Conservation (phyloP, 2,888 invertebrate species). For the Chalcosyrphus nemorum region DNA sequence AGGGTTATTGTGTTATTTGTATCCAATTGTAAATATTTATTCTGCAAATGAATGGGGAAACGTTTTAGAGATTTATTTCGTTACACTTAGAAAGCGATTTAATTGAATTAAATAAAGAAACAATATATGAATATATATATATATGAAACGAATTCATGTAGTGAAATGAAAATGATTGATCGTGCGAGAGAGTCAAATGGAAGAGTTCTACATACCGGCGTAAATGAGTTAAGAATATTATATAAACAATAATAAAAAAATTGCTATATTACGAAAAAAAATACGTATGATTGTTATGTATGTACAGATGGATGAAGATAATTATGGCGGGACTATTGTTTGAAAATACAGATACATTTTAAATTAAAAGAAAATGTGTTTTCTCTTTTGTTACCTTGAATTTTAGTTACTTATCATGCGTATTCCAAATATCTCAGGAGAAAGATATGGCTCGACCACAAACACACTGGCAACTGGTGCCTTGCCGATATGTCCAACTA, state of each 20-base stretch:
- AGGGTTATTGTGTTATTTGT: constrained; percentile 44
- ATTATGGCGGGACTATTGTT: constrained; percentile 65
- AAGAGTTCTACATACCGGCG: constrained; percentile 30
- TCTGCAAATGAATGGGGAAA: constrained; percentile 19
- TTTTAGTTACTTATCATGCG: background rate
- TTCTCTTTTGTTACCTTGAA: background rate
- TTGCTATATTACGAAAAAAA: constrained; percentile 56
- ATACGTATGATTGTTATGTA: constrained; percentile 68
- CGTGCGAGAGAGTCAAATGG: constrained; percentile 4
- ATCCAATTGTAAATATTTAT: constrained; percentile 67
- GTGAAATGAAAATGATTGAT: background rate
- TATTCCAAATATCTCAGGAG: background rate
- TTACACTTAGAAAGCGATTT: constrained; percentile 22
- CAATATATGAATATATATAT: constrained; percentile 29
- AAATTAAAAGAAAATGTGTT: constrained; percentile 39
- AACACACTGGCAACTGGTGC: no score
- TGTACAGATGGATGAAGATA: constrained; percentile 61
- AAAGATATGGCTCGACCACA: no score
- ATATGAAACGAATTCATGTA: constrained; percentile 39
- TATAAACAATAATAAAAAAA: constrained; percentile 44
- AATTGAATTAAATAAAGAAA: constrained; percentile 23
- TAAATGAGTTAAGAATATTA: constrained; percentile 54
- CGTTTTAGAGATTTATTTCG: constrained; percentile 10
- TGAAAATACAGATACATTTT: constrained; percentile 69
- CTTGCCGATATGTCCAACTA: no score